Percentiles rank a stretch among this genome's conserved stretches.
Conservation (phyloP, 1,140 invertebrate genomes). For the Leptestheria dahalacensis region DNA sequence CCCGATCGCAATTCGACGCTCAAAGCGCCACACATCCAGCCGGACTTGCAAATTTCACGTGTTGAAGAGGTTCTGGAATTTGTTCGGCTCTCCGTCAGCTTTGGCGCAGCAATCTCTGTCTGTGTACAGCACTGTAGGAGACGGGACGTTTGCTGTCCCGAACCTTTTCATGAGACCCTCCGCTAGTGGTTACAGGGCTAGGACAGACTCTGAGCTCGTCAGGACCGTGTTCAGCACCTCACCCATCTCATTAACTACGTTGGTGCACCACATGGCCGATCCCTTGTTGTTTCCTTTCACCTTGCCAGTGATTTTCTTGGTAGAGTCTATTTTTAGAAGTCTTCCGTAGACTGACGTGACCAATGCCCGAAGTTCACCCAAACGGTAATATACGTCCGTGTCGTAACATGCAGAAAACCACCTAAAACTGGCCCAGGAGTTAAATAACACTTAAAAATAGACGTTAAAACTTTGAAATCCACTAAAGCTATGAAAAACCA, state of each 20-base stretch:
- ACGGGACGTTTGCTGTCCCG: too few relatives aligned
- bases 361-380: not conserved
- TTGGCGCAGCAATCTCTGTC: too few relatives aligned
- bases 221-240: not conserved
- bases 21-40: too few relatives aligned
- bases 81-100: too few relatives aligned
- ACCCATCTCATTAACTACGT: not conserved
- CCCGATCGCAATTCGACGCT: too few relatives aligned
- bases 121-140: too few relatives aligned
- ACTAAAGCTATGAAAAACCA: too few relatives aligned
- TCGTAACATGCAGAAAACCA: not conserved
- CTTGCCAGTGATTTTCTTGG: not conserved
- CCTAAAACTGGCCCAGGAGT: not conserved
- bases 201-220: slow-evolving; percentile 1
- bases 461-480: not conserved
- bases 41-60: too few relatives aligned
- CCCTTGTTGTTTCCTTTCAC: not conserved
- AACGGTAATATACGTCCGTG: not conserved
- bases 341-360: not conserved
- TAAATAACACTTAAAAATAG: not conserved
- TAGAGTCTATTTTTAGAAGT: not conserved
- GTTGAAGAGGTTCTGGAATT: too few relatives aligned
- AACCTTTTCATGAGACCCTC: not conserved
- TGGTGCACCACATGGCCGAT: not conserved
- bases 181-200: not conserved